phyloP scores from a whole-genome alignment of 2,888 invertebrate genomes.

The Entomobrya proxima region DNA sequence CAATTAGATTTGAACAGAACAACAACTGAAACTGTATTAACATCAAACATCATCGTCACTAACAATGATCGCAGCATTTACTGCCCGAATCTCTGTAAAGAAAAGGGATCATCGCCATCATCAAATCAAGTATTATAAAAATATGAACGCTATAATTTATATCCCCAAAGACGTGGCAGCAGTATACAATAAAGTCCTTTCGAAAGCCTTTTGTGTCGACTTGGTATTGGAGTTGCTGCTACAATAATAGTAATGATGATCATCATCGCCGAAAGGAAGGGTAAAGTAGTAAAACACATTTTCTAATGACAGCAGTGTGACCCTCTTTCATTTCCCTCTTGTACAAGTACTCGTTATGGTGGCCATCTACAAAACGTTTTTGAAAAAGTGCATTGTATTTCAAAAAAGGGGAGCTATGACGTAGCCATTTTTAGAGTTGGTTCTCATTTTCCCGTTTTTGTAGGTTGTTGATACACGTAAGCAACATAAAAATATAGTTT shows the following conservation, averaged over 20 bases:
- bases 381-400: neutral
- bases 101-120: conserved; percentile 15
- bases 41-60: neutral
- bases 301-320: neutral
- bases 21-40: too few relatives aligned
- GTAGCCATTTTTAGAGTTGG: too few relatives aligned
- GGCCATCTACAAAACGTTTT: neutral
- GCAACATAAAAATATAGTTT: too few relatives aligned
- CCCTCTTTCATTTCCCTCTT: neutral
- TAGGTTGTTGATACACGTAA: too few relatives aligned
- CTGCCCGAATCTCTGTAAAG: neutral
- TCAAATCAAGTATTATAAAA: neutral
- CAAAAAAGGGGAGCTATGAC: neutral
- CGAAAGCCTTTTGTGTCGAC: neutral
- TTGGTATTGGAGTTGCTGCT: too few relatives aligned
- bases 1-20: neutral
- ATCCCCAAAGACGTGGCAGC: too few relatives aligned
- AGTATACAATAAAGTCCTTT: neutral
- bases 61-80: neutral
- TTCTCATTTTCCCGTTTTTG: too few relatives aligned
- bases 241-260: neutral
- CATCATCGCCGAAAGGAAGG: neutral
- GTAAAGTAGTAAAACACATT: too few relatives aligned
- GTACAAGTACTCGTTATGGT: neutral
- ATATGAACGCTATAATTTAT: neutral